Evolutionary conservation across 2,888 invertebrate genomes (phyloP).

Genomic region (Netelia melanura): DNA sequence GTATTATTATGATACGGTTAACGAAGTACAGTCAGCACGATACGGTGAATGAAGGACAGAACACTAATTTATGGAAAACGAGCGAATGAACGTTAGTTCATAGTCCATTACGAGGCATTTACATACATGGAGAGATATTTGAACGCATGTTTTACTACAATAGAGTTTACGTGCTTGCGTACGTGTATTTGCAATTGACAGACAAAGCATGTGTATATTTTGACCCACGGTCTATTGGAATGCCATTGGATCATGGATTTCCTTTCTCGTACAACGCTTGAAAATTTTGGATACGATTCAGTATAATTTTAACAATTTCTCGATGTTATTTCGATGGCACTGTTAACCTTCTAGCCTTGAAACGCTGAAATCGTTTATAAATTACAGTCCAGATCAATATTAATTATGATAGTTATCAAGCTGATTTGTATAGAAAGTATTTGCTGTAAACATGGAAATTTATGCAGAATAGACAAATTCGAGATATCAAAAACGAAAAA

Average conservation of each 20-base stretch:
- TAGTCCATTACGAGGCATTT: not conserved
- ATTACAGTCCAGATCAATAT: too few relatives aligned
- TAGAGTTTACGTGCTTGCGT: conserved; percentile 2
- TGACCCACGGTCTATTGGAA: conserved; percentile 30
- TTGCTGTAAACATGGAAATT: too few relatives aligned
- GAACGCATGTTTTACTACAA: conserved; percentile 23
- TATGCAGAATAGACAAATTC: too few relatives aligned
- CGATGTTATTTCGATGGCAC: too few relatives aligned
- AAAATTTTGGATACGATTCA: too few relatives aligned
- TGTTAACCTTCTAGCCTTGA: too few relatives aligned
- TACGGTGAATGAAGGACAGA: not conserved
- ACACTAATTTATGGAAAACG: not conserved
- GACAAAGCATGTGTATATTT: conserved; percentile 27
- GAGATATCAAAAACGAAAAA: too few relatives aligned
- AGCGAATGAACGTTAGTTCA: not conserved
- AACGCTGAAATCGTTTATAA: too few relatives aligned
- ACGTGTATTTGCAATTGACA: conserved; percentile 26
- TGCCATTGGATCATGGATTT: conserved; percentile 59
- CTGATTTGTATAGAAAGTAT: too few relatives aligned
- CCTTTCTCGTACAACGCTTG: conserved; percentile 37
- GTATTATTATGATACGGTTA: not conserved
- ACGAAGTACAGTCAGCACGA: not conserved
- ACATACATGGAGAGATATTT: conserved; percentile 7
- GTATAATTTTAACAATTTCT: too few relatives aligned
- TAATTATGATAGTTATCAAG: too few relatives aligned